Percentiles rank a stretch among this genome's conserved stretches.
phyloP scores from a whole-genome alignment of 2,113 vertebrate species.

The Chaenocephalus aceratus region DNA sequence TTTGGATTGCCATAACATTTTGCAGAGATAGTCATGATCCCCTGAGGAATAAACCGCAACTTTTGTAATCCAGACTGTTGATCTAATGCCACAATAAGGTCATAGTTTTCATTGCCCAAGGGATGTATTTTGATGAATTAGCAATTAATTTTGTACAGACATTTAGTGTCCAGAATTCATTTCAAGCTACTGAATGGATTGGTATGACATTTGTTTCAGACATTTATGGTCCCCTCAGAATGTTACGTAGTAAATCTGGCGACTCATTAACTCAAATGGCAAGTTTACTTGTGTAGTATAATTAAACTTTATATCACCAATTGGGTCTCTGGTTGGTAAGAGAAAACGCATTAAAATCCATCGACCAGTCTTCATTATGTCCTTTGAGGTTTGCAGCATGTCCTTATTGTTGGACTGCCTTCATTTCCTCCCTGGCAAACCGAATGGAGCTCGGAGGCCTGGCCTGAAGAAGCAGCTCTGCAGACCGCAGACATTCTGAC shows the following conservation, averaged over 20 bases:
- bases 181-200: neutral
- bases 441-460: constrained; percentile 39
- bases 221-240: neutral
- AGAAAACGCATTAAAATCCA: constrained; percentile 10
- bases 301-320: neutral
- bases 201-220: neutral
- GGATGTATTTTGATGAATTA: too few relatives aligned
- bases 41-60: neutral
- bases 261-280: neutral
- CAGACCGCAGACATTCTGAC: constrained; percentile 49
- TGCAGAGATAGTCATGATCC: neutral
- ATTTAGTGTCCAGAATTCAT: too few relatives aligned
- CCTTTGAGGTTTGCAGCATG: constrained; percentile 31
- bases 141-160: too few relatives aligned
- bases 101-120: too few relatives aligned
- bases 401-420: constrained; percentile 45
- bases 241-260: neutral
- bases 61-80: neutral
- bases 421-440: constrained; percentile 49
- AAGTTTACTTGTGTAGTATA: neutral
- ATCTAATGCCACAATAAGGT: neutral
- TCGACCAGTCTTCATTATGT: constrained; percentile 52
- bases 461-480: constrained; percentile 52
- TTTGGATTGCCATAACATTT: too few relatives aligned
- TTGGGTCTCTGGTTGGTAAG: neutral